A percentile compares a stretch with the other conserved stretches of the same genome.
phyloP scores from a whole-genome alignment of 1,140 invertebrate genomes.

The Pseudomyrmex dendroicus region DNA sequence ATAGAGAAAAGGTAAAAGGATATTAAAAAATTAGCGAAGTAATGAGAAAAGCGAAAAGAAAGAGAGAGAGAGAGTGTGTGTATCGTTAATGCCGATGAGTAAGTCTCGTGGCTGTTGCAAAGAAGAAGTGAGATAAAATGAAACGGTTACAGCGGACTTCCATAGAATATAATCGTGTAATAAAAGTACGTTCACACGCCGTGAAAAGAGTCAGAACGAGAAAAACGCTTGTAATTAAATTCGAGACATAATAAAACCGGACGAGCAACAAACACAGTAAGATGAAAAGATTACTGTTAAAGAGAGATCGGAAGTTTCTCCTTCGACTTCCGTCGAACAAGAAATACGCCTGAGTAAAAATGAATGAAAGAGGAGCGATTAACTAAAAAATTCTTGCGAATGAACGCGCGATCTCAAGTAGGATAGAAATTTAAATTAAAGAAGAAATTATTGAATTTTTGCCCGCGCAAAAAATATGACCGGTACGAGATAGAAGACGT shows the following conservation, averaged over 20 bases:
- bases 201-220: constrained; percentile 2
- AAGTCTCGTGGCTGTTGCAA: too few relatives aligned
- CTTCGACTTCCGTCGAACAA: constrained; percentile 8
- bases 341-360: constrained; percentile 9
- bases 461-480: not conserved
- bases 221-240: constrained; percentile 39
- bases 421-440: constrained; percentile 27
- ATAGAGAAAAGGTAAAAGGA: not conserved
- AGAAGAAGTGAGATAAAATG: too few relatives aligned
- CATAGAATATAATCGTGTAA: constrained; percentile 21
- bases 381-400: constrained; percentile 31
- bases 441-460: constrained; percentile 3
- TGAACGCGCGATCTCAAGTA: too few relatives aligned
- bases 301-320: constrained; percentile 17
- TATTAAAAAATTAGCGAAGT: constrained; percentile 10
- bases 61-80: not conserved
- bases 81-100: too few relatives aligned
- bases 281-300: constrained; percentile 10
- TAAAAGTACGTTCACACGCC: constrained; percentile 2
- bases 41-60: not conserved
- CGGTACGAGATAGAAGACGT: constrained; percentile 17
- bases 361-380: constrained; percentile 10
- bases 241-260: constrained; percentile 17
- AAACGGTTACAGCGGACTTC: not conserved
- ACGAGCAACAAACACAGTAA: constrained; percentile 11